Conservation (phyloP, 2,888 invertebrate genomes). For the Cyrtodaria siliqua region DNA sequence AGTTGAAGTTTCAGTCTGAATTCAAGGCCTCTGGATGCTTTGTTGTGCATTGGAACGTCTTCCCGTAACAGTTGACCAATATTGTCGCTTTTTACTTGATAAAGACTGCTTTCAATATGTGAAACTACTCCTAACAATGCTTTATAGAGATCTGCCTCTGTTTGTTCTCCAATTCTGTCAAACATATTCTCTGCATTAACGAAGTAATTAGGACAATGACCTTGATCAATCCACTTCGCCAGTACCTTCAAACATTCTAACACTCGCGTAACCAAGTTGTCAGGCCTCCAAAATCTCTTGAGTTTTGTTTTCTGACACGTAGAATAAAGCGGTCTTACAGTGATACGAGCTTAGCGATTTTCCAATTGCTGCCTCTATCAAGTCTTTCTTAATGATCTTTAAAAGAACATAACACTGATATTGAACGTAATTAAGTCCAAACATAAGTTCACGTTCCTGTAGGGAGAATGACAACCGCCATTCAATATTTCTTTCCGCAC, state of each 20-base stretch:
- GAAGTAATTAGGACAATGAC: conserved; percentile 32
- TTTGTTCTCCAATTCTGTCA: too few relatives aligned
- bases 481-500: conserved; percentile 18
- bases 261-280: conserved; percentile 13
- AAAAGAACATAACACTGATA: conserved; percentile 30
- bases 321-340: conserved; percentile 35
- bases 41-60: too few relatives aligned
- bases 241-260: conserved; percentile 16
- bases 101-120: too few relatives aligned
- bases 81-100: too few relatives aligned
- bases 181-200: conserved; percentile 34
- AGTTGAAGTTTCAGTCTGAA: too few relatives aligned
- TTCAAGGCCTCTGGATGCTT: too few relatives aligned
- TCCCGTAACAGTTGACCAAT: too few relatives aligned
- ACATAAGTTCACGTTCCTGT: conserved; percentile 30
- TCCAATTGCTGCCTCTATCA: conserved; percentile 7
- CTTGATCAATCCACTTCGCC: not conserved
- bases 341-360: conserved; percentile 36
- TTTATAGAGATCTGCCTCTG: too few relatives aligned
- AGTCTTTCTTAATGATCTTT: conserved; percentile 25
- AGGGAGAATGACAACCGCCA: conserved; percentile 39
- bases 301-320: conserved; percentile 7
- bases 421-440: conserved; percentile 17
- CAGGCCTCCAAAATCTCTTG: conserved; percentile 10
- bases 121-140: too few relatives aligned